Percentiles rank a stretch among this genome's conserved stretches.
Conservation (phyloP, 1,140 invertebrate genomes). For the Drosophila sp. region DNA sequence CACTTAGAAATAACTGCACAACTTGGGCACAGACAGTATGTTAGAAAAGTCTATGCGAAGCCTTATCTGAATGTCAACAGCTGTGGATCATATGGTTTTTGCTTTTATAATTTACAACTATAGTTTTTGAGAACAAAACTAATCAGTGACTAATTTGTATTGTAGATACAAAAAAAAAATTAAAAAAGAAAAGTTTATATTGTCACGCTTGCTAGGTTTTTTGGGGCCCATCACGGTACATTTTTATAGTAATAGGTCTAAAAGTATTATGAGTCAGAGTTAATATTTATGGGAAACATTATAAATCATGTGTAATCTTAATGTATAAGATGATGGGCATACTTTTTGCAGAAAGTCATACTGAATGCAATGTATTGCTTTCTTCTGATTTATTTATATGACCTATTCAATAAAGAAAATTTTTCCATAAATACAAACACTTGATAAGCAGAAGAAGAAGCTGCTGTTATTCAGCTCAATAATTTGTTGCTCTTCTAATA, state of each 20-base stretch:
- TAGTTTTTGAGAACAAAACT: background rate
- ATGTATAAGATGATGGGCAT: background rate
- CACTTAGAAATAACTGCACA: conserved; percentile 16
- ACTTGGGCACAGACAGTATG: background rate
- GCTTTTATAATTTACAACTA: background rate
- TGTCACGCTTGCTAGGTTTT: background rate
- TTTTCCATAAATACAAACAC: background rate
- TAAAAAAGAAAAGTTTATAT: background rate
- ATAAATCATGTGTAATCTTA: too few species aligned
- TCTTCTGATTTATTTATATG: conserved; percentile 9
- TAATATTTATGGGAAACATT: too few species aligned
- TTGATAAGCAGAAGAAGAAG: conserved; percentile 12
- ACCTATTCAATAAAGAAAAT: conserved; percentile 5
- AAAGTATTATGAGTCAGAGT: background rate
- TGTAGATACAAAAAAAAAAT: background rate
- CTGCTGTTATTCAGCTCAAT: background rate
- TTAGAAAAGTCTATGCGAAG: background rate
- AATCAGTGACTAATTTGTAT: background rate
- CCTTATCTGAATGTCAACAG: background rate
- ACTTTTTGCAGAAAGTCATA: background rate
- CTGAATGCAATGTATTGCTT: background rate
- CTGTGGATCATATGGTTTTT: background rate
- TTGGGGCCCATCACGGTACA: too few species aligned
- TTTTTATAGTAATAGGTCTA: background rate
- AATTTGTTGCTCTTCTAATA: conserved; percentile 3